These are phyloP conservation scores for Numenius phaeopus DNA, from an alignment of 2,797 vertebrate species.

Conservation along the genomic window DNA sequence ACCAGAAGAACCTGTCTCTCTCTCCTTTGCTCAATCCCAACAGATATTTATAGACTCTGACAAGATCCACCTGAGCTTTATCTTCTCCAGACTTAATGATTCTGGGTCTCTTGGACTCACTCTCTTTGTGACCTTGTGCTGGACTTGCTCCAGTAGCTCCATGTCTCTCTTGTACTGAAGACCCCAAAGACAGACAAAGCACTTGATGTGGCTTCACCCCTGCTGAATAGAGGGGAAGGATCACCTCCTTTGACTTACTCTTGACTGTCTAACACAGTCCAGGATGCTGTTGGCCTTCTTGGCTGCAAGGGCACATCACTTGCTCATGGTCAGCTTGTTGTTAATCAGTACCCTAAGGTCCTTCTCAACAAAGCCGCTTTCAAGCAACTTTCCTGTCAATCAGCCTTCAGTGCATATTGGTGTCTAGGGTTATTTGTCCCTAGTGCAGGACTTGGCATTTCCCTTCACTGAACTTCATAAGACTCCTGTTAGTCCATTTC, in stretches of 20 bases:
- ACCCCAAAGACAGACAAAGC: not conserved
- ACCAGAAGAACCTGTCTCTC: not conserved
- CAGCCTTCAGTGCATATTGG: not conserved
- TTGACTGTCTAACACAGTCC: fast-evolving
- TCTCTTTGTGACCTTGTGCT: not conserved
- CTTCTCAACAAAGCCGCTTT: not conserved
- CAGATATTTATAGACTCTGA: not conserved
- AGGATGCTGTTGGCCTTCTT: not conserved
- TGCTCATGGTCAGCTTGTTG: not conserved
- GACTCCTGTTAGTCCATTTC: not conserved
- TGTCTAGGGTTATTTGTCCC: fast-evolving
- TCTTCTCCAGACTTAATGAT: not conserved
- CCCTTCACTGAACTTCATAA: not conserved
- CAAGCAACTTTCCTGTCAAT: not conserved
- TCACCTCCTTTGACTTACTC: not conserved
- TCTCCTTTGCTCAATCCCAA: not conserved
- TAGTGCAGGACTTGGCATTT: not conserved
- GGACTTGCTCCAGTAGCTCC: not conserved
- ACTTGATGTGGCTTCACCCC: not conserved
- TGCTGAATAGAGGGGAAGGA: not conserved
- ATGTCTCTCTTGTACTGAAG: not conserved
- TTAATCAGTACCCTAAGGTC: not conserved
- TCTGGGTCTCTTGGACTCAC: not conserved
- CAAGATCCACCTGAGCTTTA: not conserved
- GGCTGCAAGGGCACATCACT: not conserved